These are phyloP conservation scores for Erannis defoliaria DNA, from an alignment of 2,888 invertebrate genomes.

Conservation along the genomic window DNA sequence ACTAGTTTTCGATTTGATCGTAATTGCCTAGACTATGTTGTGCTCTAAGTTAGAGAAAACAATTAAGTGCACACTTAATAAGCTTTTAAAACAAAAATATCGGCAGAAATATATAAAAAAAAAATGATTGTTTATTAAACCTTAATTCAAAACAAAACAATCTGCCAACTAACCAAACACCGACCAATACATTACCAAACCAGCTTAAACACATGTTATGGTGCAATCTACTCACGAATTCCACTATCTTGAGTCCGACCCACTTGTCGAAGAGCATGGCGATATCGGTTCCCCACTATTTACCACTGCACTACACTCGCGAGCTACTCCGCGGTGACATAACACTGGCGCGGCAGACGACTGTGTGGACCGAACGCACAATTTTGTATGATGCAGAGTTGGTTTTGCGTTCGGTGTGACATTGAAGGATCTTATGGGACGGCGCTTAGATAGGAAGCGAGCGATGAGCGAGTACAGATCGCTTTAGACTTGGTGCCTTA, in stretches of 20 bases:
- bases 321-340: constrained; percentile 56
- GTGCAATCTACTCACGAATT: constrained; percentile 77
- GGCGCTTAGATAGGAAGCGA: constrained; percentile 41
- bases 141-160: constrained; percentile 2
- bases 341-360: constrained; percentile 60
- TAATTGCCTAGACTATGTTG: not conserved
- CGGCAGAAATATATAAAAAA: not conserved
- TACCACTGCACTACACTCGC: constrained; percentile 45
- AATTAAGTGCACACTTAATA: not conserved
- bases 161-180: constrained; percentile 23
- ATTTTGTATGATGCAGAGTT: constrained; percentile 70
- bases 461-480: constrained; percentile 39
- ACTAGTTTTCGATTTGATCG: too few relatives aligned
- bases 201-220: constrained; percentile 48
- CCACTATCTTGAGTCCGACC: constrained; percentile 84
- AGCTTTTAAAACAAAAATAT: not conserved
- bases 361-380: constrained; percentile 68
- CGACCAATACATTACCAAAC: constrained; percentile 48
- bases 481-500: not conserved
- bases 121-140: not conserved
- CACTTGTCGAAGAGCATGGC: constrained; percentile 84
- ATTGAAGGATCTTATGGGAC: constrained; percentile 58
- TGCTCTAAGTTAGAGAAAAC: too few relatives aligned
- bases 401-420: constrained; percentile 63
- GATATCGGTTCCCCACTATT: constrained; percentile 51